Evolutionary conservation across 2,113 vertebrate genomes (phyloP).

Genomic region (Lepidothrix coronata): DNA sequence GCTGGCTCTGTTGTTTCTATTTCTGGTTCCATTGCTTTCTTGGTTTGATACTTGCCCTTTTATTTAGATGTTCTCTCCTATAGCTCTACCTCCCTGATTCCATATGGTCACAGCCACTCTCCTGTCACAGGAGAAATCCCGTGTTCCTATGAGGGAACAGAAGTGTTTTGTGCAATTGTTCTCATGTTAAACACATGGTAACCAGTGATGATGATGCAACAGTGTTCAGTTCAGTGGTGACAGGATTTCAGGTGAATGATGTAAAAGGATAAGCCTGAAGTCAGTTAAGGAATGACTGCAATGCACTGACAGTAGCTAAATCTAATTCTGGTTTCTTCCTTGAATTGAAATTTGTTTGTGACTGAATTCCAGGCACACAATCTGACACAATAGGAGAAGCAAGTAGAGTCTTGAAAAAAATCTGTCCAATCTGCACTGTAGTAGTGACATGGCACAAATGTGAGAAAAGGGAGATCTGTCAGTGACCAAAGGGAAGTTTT

Average conservation of each 20-base stretch:
- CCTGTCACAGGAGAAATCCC: not conserved
- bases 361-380: not conserved
- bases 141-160: not conserved
- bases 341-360: not conserved
- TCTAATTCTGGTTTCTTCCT: not conserved
- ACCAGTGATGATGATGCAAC: not conserved
- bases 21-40: not conserved
- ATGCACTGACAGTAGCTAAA: not conserved
- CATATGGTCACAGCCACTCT: not conserved
- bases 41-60: not conserved
- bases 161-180: not conserved
- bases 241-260: not conserved
- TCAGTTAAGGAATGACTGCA: not conserved
- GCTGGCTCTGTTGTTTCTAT: not conserved
- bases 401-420: not conserved
- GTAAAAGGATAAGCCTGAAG: not conserved
- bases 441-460: not conserved
- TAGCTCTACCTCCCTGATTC: not conserved
- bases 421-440: accelerated
- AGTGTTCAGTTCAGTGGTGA: not conserved
- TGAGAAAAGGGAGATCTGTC: not conserved
- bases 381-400: not conserved
- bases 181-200: not conserved
- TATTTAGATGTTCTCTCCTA: not conserved
- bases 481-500: not conserved